These are phyloP conservation scores for Tetramorium simillimum DNA, from an alignment of 1,140 invertebrate species.

Conservation along the genomic window DNA sequence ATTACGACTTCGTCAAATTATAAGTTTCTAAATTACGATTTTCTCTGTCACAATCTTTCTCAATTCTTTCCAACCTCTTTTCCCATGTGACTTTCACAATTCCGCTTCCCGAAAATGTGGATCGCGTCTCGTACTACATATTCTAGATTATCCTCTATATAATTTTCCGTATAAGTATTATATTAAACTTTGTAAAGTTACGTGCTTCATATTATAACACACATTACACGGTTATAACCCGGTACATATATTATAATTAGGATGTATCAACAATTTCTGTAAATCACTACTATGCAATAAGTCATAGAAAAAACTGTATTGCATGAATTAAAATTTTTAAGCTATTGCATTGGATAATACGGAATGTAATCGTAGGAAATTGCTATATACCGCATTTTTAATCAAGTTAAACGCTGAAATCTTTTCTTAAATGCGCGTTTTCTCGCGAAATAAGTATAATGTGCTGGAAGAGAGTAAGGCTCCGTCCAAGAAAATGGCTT, in stretches of 20 bases:
- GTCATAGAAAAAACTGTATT: neutral
- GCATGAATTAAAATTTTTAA: neutral
- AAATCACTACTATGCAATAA: neutral
- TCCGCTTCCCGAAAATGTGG: neutral
- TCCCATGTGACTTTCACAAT: constrained; percentile 16
- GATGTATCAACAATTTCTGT: neutral
- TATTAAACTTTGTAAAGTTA: neutral
- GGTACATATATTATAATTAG: neutral
- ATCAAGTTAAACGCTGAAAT: constrained; percentile 4
- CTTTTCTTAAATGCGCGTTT: constrained; percentile 35
- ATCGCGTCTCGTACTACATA: neutral
- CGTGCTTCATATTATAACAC: neutral
- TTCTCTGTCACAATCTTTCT: neutral
- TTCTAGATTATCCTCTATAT: neutral
- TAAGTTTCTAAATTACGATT: constrained; percentile 35
- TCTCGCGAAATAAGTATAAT: constrained; percentile 44
- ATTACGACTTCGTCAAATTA: constrained; percentile 26
- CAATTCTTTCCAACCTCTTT: neutral
- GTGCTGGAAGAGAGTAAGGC: constrained; percentile 11
- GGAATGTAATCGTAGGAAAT: neutral
- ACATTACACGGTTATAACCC: neutral
- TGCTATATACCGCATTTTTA: neutral
- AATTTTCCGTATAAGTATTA: constrained; percentile 6
- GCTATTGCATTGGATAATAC: neutral
- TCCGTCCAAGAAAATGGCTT: constrained; percentile 72